Base-by-base conservation (phyloP, 2,888 invertebrate species). In the Athalia rosae region DNA sequence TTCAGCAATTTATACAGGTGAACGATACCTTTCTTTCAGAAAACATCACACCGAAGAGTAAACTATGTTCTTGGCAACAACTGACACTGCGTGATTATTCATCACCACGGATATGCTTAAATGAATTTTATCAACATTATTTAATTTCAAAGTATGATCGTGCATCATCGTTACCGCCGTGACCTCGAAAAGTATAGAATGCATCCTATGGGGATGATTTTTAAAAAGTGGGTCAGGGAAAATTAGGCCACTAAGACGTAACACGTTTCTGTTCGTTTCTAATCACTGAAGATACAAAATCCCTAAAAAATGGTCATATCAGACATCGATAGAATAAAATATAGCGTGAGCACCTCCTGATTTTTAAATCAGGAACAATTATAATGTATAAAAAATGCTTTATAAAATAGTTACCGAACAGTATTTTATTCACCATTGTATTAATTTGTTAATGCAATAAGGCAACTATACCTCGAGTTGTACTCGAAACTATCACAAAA, bases 401-500 rank as follows among this genome's bases (percentile, higher is more conserved):
- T 83, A 84, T 66, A 84, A 85, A 84, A 84, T 86, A 83, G 82
- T 80, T 87, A 87, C 84, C 84, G 84, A 86, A 84, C 74, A 82
- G 79, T 79, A 79, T 69, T 69, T 77, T 73, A 50, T 73, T 71
- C 62, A 73, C 73, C 62, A 71, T 62, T 77, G 53, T 82, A 83
- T 82, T 84, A 81, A 83, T 85, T 81, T 84, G 82, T 84, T 82
- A 85, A 81, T 85, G 84, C 81, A 81, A 82, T 88, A 87, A 88
- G 87, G 87, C 88, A 87, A 86, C 84, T 85, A 82, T 83, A 84
- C 81, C 81, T 85, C 84, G 85, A 87, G 82, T 76, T 78, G 64
- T 77, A 76, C 82, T 82, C 83, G 82, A 84, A 82, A 84, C 82
- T 86, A 86, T 85, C 84, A 84, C 84, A 84, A 85, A 79, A 80